Conservation (phyloP, 1,140 invertebrate species). For the Pteromalus puparum region DNA sequence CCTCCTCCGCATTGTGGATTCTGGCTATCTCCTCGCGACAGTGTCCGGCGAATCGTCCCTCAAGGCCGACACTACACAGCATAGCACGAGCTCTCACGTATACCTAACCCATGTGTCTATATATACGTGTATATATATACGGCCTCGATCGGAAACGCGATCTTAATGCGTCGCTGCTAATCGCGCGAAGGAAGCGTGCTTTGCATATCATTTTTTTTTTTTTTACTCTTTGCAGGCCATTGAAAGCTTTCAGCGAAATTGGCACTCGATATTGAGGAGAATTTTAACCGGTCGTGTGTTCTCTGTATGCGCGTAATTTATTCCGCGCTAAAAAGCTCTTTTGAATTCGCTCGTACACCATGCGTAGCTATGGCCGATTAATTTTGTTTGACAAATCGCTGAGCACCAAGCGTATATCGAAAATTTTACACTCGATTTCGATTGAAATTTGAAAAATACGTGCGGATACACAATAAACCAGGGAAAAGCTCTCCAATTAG, state of each 20-base stretch:
- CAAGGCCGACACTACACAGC: background rate
- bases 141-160: constrained; percentile 3
- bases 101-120: background rate
- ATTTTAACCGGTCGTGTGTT: background rate
- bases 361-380: too few relatives aligned
- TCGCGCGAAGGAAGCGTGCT: background rate
- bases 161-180: background rate
- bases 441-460: too few relatives aligned
- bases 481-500: too few relatives aligned
- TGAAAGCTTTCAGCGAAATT: background rate
- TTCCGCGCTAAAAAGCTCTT: background rate
- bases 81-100: background rate
- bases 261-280: too few relatives aligned
- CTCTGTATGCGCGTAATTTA: background rate
- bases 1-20: constrained; percentile 5
- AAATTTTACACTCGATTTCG: too few relatives aligned
- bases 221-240: background rate
- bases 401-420: too few relatives aligned
- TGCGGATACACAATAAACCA: too few relatives aligned
- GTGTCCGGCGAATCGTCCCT: background rate
- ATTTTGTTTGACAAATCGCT: too few relatives aligned
- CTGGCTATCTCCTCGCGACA: background rate
- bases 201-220: background rate
- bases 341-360: background rate
- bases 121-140: too few relatives aligned